phyloP scores from a whole-genome alignment of 2,113 vertebrate species.

The Gymnocephalus cernua region DNA sequence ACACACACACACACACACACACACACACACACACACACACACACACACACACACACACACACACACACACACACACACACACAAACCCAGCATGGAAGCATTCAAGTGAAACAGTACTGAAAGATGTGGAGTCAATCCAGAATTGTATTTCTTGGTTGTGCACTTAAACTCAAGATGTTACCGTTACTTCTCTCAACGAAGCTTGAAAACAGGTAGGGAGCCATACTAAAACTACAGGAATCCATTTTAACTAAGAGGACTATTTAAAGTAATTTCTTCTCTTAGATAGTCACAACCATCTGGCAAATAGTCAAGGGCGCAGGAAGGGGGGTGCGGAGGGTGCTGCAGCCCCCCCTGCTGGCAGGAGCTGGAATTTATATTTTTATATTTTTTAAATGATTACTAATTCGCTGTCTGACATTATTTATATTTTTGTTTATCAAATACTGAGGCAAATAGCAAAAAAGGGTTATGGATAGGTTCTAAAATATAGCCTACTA shows the following conservation, averaged over 20 bases:
- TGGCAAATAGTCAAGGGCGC: conserved; percentile 56
- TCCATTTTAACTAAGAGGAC: conserved; percentile 60
- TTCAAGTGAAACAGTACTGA: conserved; percentile 41
- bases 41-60: too few relatives aligned
- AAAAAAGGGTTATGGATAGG: too few relatives aligned
- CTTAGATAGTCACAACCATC: conserved; percentile 58
- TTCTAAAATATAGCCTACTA: too few relatives aligned
- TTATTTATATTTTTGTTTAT: too few relatives aligned
- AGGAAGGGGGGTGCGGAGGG: too few relatives aligned
- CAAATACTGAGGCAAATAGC: too few relatives aligned
- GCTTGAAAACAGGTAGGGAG: conserved; percentile 24
- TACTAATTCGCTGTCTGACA: too few relatives aligned
- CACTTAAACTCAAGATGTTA: conserved; percentile 30
- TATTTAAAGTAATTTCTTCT: conserved; percentile 69
- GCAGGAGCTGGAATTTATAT: too few relatives aligned
- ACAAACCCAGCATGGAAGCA: conserved; percentile 9
- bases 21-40: too few relatives aligned
- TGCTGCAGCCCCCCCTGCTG: too few relatives aligned
- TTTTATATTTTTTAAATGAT: too few relatives aligned
- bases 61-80: not conserved
- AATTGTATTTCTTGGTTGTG: conserved; percentile 41
- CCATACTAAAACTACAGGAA: conserved; percentile 42
- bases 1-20: too few relatives aligned
- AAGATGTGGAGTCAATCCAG: conserved; percentile 37
- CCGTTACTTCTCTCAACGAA: conserved; percentile 5